Conservation (phyloP, 1,140 invertebrate genomes). For the Spodoptera frugiperda region DNA sequence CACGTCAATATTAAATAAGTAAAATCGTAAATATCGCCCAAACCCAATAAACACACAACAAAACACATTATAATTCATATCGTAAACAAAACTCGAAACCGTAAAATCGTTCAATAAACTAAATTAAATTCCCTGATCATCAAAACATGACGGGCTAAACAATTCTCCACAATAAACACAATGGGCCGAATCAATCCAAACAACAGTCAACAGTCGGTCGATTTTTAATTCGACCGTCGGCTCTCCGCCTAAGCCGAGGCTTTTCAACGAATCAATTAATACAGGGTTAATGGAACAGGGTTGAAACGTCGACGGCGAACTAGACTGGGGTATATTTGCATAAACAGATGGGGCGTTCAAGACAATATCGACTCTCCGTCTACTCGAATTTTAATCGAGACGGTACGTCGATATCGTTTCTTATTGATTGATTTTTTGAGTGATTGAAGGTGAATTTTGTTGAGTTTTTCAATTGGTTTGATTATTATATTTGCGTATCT, state of each 20-base stretch:
- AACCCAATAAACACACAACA: not conserved
- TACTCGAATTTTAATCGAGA: conserved; percentile 15
- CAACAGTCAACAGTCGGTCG: not conserved
- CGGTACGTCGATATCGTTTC: conserved; percentile 6
- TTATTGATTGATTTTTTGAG: conserved; percentile 28
- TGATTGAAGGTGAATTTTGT: not conserved
- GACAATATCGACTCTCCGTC: conserved; percentile 21
- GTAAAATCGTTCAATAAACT: conserved; percentile 28
- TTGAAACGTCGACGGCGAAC: conserved; percentile 50
- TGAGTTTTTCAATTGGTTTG: not conserved
- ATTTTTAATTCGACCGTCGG: conserved; percentile 20
- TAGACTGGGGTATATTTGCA: conserved; percentile 44
- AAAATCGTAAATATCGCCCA: too few relatives aligned
- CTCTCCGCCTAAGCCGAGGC: conserved; percentile 29
- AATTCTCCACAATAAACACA: conserved; percentile 29
- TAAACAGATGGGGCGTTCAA: conserved; percentile 33
- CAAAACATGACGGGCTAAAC: conserved; percentile 29
- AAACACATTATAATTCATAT: not conserved
- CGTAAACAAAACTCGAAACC: not conserved
- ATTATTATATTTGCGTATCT: not conserved
- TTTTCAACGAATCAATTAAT: conserved; percentile 59
- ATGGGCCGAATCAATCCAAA: conserved; percentile 18
- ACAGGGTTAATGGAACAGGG: conserved; percentile 53
- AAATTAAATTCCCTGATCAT: conserved; percentile 36
- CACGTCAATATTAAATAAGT: too few relatives aligned